Base-by-base conservation (phyloP, 2,113 vertebrate species). In the Macquaria australasica region DNA sequence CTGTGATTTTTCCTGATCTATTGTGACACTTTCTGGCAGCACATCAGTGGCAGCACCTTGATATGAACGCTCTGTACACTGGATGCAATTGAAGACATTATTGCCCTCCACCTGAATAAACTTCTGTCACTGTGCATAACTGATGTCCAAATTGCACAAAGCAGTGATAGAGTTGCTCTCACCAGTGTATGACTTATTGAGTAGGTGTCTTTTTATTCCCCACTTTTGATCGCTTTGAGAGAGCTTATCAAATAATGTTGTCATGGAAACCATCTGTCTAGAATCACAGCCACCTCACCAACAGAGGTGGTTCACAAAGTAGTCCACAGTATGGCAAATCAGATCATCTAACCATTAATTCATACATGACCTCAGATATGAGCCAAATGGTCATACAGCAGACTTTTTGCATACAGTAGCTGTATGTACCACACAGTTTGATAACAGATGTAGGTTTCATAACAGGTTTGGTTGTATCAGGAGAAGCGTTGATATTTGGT, bases 221-320 rank as follows among this genome's bases (percentile, higher is more conserved):
- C 53, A 60, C 72, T 82, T 94, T 91, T 91, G 86, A 90, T 91
- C 70, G 64, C 80, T 84, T 88, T 69, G 58, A 87, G 73, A 50
- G 75, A 66, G 80, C 87, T 91, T 89, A 87, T 92, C 87, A 92
- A 89, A 93, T 86, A 83, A 85, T 2, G 90, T 92, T 93, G 88
- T 89, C 92, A 94, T 92, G 84, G 93, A 92, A 93, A 93, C 91
- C 82, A 86, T 89, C 85, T 71, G 64, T n/a, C n/a, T n/a, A n/a
- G n/a, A n/a, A n/a, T n/a, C n/a, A n/a, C n/a, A n/a, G n/a, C n/a
- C n/a, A n/a, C n/a, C n/a, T n/a, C n/a, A n/a, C n/a, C n/a, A n/a
- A n/a, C n/a, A n/a, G n/a, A n/a, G n/a, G n/a, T n/a, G n/a, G n/a
- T n/a, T n/a, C n/a, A n/a, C n/a, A n/a, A 93, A 86, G 77, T 59